A percentile compares a stretch with the other conserved stretches of the same genome.
Evolutionary conservation across 2,113 vertebrate species (phyloP).

Genomic region (Mirounga angustirostris): DNA sequence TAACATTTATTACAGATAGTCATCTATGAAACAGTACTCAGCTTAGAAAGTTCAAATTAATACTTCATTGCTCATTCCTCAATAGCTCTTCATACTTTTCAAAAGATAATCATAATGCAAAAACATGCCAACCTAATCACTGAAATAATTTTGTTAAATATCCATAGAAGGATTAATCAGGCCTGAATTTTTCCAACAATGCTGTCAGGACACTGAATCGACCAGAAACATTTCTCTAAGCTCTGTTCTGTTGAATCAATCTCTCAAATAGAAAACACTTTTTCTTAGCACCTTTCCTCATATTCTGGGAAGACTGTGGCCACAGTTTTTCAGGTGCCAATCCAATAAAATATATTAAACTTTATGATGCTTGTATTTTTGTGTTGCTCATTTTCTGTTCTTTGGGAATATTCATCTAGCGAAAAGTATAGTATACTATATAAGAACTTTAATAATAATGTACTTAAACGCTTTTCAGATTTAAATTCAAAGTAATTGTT

Average conservation of each 20-base stretch:
- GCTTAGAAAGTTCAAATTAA: constrained; percentile 23
- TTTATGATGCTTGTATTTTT: background rate
- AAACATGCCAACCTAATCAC: background rate
- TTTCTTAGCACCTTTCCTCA: background rate
- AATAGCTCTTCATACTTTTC: background rate
- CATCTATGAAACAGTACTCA: background rate
- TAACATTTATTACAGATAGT: background rate
- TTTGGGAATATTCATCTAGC: background rate
- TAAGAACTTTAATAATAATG: background rate
- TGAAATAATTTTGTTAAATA: background rate
- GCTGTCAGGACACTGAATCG: accelerated
- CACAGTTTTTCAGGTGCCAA: background rate
- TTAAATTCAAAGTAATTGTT: background rate
- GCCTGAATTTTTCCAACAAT: background rate
- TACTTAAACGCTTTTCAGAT: background rate
- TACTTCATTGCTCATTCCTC: background rate
- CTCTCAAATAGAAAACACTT: background rate
- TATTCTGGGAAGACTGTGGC: background rate
- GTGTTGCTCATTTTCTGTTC: background rate
- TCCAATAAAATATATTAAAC: background rate
- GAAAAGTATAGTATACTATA: background rate
- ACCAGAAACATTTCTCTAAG: background rate
- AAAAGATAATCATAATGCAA: background rate
- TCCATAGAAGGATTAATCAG: background rate
- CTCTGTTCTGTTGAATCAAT: background rate